Evolutionary conservation across 1,140 invertebrate genomes (phyloP).

Genomic region (Bombus consobrinus): DNA sequence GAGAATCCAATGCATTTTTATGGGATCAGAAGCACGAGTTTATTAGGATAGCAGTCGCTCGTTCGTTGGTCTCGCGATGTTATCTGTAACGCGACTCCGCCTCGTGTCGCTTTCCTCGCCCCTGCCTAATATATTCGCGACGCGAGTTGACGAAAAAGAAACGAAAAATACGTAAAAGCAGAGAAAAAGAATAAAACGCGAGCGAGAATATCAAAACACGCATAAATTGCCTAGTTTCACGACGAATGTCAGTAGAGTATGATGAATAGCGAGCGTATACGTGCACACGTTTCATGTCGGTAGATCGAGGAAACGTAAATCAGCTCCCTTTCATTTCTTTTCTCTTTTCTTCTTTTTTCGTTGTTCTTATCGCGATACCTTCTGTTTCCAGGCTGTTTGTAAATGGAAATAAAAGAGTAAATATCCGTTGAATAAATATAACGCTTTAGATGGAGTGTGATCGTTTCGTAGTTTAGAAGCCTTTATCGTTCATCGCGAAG

Average conservation of each 20-base stretch:
- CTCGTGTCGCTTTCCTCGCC: conserved; percentile 32
- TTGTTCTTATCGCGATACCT: conserved; percentile 21
- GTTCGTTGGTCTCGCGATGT: conserved; percentile 47
- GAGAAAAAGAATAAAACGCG: conserved; percentile 22
- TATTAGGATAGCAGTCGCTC: conserved; percentile 69
- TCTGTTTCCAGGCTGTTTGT: conserved; percentile 10
- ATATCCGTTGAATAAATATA: conserved; percentile 48
- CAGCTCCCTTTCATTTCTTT: conserved; percentile 6
- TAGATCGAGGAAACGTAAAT: conserved; percentile 59
- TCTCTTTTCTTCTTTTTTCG: background rate
- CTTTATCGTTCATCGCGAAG: conserved; percentile 2
- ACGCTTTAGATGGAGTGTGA: background rate
- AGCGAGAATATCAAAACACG: conserved; percentile 72
- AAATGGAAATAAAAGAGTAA: conserved; percentile 33
- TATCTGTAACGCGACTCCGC: conserved; percentile 44
- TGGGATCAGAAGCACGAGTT: conserved; percentile 76
- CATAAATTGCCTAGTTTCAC: conserved; percentile 71
- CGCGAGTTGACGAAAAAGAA: conserved; percentile 50
- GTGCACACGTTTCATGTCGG: conserved; percentile 44
- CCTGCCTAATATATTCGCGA: conserved; percentile 70
- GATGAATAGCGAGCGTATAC: conserved; percentile 65
- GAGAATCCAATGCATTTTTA: conserved; percentile 78
- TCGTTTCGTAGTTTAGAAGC: background rate
- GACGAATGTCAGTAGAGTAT: conserved; percentile 59
- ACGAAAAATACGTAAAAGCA: background rate